Base-by-base conservation (phyloP, 2,797 vertebrate species). In the Siniperca obscura region DNA sequence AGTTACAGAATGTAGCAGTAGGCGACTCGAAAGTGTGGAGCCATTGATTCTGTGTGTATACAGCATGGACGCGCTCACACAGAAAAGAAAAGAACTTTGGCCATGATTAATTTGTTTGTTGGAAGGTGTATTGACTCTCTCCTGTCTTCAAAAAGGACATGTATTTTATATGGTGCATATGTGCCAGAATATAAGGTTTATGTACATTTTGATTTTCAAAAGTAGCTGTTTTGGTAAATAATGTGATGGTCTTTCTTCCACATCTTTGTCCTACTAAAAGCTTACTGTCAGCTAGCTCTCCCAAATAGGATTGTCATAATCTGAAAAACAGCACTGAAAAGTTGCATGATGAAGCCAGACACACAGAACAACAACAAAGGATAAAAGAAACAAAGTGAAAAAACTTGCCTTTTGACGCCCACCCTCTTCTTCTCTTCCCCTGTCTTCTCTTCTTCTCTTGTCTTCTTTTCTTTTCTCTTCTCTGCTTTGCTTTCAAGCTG, bases 1-100 rank as follows among this genome's bases (percentile, higher is more conserved):
- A 75, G 56, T 82, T 85, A 64, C 76, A 86, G 83, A 85, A 79
- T 83, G 85, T 86, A 69, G 80, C n/a, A 25, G 80, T 64, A 17
- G 70, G 76, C 13, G 30, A 22, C 87, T 84, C 21, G 19, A 19
- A 64, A 82, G 76, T 50, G 74, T 36, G 38, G 42, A 62, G 50
- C n/a, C 1, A 19, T 27, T 50, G 64, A 73, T 52, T 86, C 53
- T 80, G 34, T 80, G 74, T 76, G 42, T 75, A 30, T 87, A 78
- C 67, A 82, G 79, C 66, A 61, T 10, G 36, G 85, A 74, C 57
- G 57, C 14, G 5, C 78, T 81, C 19, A 1, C 25, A 1, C 19
- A 25, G 72, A 70, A 36, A 72, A 11, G 72, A 70, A 36, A 72
- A 11, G 22, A 69, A 59, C n/a, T 61, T 74, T 69, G 3, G 44